A percentile compares a stretch with the other conserved stretches of the same genome.
phyloP scores from a whole-genome alignment of 2,888 invertebrate species.

The Acanthococcus lagerstroemiae region DNA sequence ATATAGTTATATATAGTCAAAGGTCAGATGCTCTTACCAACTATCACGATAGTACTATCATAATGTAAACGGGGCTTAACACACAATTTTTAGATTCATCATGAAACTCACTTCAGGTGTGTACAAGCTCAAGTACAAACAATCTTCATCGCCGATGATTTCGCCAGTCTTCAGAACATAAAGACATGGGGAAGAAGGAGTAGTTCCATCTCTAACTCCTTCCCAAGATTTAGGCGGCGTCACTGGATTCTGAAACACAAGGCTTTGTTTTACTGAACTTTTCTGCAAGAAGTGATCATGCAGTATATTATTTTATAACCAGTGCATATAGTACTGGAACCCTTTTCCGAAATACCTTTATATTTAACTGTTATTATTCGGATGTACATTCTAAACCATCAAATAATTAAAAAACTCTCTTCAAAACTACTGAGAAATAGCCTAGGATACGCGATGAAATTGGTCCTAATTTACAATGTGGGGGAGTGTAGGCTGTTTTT shows the following conservation, averaged over 20 bases:
- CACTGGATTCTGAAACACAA: not conserved
- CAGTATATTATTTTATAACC: no score
- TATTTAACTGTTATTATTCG: no score
- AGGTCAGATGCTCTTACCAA: not conserved
- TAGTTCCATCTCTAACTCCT: not conserved
- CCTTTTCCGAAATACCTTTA: no score
- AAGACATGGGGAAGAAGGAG: not conserved
- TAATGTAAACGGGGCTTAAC: not conserved
- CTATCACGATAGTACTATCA: not conserved
- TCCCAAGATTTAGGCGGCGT: not conserved
- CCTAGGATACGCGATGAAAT: no score
- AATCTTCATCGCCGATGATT: slow-evolving; percentile 46
- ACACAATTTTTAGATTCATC: not conserved
- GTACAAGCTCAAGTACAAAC: slow-evolving; percentile 46
- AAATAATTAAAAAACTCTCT: no score
- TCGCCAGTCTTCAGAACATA: not conserved
- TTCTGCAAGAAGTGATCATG: no score
- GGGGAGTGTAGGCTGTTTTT: no score
- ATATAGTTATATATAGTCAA: not conserved
- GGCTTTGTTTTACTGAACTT: no score
- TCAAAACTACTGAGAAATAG: no score
- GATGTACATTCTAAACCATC: no score
- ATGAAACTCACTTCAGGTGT: slow-evolving; percentile 40
- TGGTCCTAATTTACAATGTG: no score
- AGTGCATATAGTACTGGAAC: no score